Base-by-base conservation (phyloP, 2,888 invertebrate species). In the Carterocephalus palaemon region DNA sequence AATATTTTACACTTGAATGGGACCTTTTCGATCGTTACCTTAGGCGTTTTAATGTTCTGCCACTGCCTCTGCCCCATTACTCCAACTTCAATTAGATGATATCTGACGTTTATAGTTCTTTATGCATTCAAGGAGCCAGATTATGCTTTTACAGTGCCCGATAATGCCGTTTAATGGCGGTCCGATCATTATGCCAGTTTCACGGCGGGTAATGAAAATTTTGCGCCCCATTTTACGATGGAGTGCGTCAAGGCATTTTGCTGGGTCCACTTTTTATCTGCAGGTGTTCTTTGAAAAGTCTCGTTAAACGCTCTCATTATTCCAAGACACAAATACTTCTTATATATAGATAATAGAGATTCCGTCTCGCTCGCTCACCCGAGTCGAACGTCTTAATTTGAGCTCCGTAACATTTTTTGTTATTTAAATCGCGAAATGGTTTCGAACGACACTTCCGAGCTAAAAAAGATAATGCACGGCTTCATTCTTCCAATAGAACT, bases 51-150 rank as follows among this genome's bases (percentile, higher is more conserved):
- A 83, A 82, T 73, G 75, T 62, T 58, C 59, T 49, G 42, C 46
- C 56, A 55, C 56, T 46, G 54, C 66, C 61, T 56, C 64, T 54
- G 59, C 51, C 32, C 66, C 74, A 70, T 83, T 75, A 79, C 70
- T 78, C 61, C 59, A 62, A 64, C 70, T 83, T 85, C 82, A 84
- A 84, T 85, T 83, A 83, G 83, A 85, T 84, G 76, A 78, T 84
- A 85, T 85, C 84, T 75, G 79, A 82, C 83, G 60, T 83, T 84
- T 80, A 84, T 82, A 84, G 83, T 84, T 82, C 82, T 84, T 84
- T 84, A 81, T 80, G 82, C 76, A 83, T 84, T 79, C 69, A 70
- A 62, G 65, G 63, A 75, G 73, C 70, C 60, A 78, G 83, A 85
- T 84, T 79, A 79, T 80, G 75, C 73, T 72, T 70, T 76, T 67